phyloP scores from a whole-genome alignment of 2,113 vertebrate genomes.

The Takifugu bimaculatus region DNA sequence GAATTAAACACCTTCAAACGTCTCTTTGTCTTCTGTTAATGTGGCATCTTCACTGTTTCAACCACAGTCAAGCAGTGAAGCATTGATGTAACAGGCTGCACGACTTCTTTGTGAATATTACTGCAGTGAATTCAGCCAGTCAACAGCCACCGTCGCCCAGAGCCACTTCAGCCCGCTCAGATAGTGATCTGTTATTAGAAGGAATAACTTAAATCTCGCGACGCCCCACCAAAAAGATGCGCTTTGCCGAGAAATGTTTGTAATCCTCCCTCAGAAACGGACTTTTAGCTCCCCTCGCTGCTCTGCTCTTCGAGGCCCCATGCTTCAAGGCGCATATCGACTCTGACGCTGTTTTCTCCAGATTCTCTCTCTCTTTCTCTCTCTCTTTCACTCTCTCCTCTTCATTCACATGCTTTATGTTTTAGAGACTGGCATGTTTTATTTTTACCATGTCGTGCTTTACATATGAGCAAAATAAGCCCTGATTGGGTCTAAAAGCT shows the following conservation, averaged over 20 bases:
- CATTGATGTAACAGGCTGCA: too few relatives aligned
- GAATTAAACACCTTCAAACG: too few relatives aligned
- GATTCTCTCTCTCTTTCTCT: neutral
- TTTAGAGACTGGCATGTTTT: too few relatives aligned
- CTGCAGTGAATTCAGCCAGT: neutral
- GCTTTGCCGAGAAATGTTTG: constrained; percentile 3
- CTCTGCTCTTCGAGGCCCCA: constrained; percentile 8
- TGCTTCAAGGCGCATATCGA: constrained; percentile 16
- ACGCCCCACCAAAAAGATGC: neutral
- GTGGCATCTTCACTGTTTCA: too few relatives aligned
- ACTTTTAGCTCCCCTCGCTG: constrained; percentile 20
- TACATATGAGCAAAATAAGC: too few relatives aligned
- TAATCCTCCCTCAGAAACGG: constrained; percentile 3
- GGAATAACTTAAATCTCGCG: constrained; percentile 1
- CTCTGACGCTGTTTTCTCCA: neutral
- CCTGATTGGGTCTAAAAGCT: too few relatives aligned
- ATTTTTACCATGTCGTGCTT: too few relatives aligned
- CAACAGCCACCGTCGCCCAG: neutral
- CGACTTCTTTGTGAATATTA: neutral
- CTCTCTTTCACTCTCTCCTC: neutral
- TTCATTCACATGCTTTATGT: constrained; percentile 4
- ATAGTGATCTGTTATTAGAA: constrained; percentile 1
- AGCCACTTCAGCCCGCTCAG: neutral
- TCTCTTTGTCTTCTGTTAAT: too few relatives aligned
- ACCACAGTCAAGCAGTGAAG: too few relatives aligned